Conservation (phyloP, 2,797 vertebrate species). For the Gadopsis bispinosus region DNA sequence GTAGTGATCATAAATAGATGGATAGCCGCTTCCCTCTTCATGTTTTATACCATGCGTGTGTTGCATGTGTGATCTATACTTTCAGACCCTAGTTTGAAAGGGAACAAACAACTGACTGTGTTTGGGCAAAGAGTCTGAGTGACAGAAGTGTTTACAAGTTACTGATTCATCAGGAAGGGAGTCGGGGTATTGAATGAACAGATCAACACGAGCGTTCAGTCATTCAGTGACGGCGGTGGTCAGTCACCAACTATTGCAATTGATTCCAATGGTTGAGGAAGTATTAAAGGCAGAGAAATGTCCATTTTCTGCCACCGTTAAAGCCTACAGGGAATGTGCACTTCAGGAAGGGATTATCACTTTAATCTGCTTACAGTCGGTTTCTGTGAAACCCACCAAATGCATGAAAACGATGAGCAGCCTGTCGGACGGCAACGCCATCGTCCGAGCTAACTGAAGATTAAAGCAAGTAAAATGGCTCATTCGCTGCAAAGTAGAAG, state of each 20-base stretch:
- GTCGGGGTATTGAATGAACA: neutral
- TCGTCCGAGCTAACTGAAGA: neutral
- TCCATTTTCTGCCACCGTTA: neutral
- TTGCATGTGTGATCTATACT: neutral
- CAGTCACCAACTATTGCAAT: neutral
- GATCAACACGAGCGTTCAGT: neutral
- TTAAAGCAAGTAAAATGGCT: too few relatives aligned
- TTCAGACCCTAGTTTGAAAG: neutral
- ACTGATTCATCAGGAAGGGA: conserved; percentile 50
- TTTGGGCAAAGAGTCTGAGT: conserved; percentile 38
- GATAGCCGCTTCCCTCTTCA: neutral
- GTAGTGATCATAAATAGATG: neutral
- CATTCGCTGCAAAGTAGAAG: too few relatives aligned
- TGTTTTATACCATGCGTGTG: neutral
- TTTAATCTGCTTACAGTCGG: conserved; percentile 22
- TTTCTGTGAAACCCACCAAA: conserved; percentile 8
- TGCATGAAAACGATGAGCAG: neutral
- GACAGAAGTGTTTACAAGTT: conserved; percentile 11
- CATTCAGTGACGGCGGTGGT: neutral
- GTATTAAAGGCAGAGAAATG: neutral
- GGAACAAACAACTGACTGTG: conserved; percentile 50
- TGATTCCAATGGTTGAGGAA: neutral
- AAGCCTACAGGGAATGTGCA: neutral
- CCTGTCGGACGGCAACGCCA: neutral
- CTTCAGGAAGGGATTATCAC: conserved; percentile 25